phyloP scores from a whole-genome alignment of 2,113 vertebrate species.

The Neodontobutis hainanensis region DNA sequence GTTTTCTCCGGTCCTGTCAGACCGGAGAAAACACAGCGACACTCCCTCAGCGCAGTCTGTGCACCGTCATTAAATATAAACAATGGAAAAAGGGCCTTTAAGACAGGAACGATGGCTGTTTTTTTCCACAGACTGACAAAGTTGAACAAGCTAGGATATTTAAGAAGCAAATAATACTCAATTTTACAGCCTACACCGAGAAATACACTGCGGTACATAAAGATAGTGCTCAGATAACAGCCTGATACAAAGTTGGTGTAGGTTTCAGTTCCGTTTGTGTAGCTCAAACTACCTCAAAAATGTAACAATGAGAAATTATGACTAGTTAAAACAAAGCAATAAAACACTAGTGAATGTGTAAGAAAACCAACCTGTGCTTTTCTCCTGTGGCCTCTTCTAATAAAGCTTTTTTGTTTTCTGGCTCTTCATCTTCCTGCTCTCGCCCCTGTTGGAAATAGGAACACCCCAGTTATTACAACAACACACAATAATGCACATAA shows the following conservation, averaged over 20 bases:
- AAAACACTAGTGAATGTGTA: neutral
- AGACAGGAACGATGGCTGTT: constrained; percentile 69
- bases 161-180: constrained; percentile 61
- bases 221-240: constrained; percentile 48
- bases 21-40: constrained; percentile 50
- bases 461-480: neutral
- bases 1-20: too few relatives aligned
- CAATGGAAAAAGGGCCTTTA: constrained; percentile 71
- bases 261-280: constrained; percentile 41
- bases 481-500: too few relatives aligned
- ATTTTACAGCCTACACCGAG: constrained; percentile 21
- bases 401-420: constrained; percentile 76
- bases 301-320: neutral
- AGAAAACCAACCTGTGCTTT: constrained; percentile 81
- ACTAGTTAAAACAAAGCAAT: neutral
- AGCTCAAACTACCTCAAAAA: constrained; percentile 2
- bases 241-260: constrained; percentile 34
- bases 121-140: constrained; percentile 41
- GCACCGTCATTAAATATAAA: constrained; percentile 74
- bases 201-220: constrained; percentile 3
- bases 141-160: constrained; percentile 61
- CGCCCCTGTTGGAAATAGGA: constrained; percentile 72
- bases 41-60: constrained; percentile 50
- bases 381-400: constrained; percentile 75
- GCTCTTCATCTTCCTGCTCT: constrained; percentile 76